Evolutionary conservation across 2,113 vertebrate species (phyloP), one percentile per base, ranked within the genome.

Genomic region (Mystacornis crossleyi): DNA sequence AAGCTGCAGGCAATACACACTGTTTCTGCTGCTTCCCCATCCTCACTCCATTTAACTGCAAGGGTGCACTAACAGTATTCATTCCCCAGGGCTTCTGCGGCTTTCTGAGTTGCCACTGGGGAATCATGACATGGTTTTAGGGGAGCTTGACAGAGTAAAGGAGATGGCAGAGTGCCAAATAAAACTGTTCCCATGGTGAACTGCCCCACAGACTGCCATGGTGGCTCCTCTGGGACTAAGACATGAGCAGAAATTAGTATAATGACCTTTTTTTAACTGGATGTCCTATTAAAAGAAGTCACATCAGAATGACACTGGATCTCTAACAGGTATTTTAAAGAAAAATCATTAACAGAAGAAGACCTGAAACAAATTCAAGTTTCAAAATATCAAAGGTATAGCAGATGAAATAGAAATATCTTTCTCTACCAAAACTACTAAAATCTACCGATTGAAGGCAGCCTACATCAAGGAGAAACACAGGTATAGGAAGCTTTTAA

Each of bases 361-460:
- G 21, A 78, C 38, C 28, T 54, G 47, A 40, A 86, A 75, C 7
- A 82, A 78, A 83, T 29, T 7, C 8, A 62, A 53, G 53, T 62
- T 89, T 80, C 43, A 81, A 89, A 84, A 64, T 42, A 90, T 17
- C 36, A 67, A 62, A 55, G 24, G 6, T 38, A 70, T 55, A 0
- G 0, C 0, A 0, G 10, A 6, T 28, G 16, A 58, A 80, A 45
- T 15, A 78, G 17, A 86, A 82, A 42, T 28, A 65, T 4, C 6
- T 73, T 87, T 40, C 43, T 60, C 10, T 71, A 79, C 10, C 38
- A 73, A 57, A 87, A 54, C 18, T 77, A 80, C 20, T 14, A 31
- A 70, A 64, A 74, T 45, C n/a, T 81, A 58, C 21, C 62, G 53
- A 40, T 7, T 69, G 23, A 21, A 78, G 28, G 11, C n/a, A 83